phyloP scores from a whole-genome alignment of 2,888 invertebrate species.

The Pristionchus fissidentatus region DNA sequence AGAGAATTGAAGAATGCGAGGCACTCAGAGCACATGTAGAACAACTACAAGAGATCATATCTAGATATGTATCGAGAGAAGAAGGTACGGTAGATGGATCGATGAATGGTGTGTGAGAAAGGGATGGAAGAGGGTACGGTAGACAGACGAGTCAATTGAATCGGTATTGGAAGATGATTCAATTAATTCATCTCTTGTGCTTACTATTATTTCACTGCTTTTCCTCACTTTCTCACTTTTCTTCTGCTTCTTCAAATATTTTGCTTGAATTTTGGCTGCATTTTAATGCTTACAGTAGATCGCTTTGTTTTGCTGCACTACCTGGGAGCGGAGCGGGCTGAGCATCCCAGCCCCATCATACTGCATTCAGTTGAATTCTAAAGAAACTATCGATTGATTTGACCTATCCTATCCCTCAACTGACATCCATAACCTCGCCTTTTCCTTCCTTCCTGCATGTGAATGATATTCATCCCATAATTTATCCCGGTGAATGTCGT shows the following conservation, averaged over 20 bases:
- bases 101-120: no score
- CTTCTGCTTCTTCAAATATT: background rate
- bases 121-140: no score
- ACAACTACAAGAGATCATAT: conserved; percentile 40
- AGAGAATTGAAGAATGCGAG: conserved; percentile 48
- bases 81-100: conserved; percentile 41
- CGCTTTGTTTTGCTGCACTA: background rate
- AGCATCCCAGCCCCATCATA: conserved; percentile 21
- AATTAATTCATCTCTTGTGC: background rate
- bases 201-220: background rate
- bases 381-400: background rate
- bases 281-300: conserved; percentile 28
- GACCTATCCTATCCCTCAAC: conserved; percentile 21
- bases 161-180: no score
- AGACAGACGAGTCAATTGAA: no score
- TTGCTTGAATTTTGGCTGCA: background rate
- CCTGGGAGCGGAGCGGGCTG: conserved; percentile 33
- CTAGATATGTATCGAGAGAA: conserved; percentile 32
- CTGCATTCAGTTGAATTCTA: background rate
- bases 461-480: no score
- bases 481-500: no score
- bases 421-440: conserved; percentile 8
- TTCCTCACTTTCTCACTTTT: background rate
- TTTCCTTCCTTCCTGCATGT: conserved; percentile 11
- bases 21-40: conserved; percentile 41